Evolutionary conservation across 23 tunicate genomes (phyloP), one percentile per base, ranked within the genome.

Genomic region (Trididemnum clinides): DNA sequence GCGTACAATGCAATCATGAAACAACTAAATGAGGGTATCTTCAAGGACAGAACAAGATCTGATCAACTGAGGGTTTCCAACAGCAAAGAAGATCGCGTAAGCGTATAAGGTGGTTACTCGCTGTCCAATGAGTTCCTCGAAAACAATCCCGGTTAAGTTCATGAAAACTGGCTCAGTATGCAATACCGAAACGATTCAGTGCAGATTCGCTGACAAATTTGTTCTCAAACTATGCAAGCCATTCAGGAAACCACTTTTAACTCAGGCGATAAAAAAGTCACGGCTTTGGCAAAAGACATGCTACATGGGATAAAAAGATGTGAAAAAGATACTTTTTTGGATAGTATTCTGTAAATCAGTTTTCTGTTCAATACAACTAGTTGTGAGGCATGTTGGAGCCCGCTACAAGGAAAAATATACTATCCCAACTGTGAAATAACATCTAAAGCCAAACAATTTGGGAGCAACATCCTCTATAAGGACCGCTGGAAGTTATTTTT

Each of bases 11-110:
- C 65, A 78, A 78, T 78, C 83, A 78, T 51, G 23, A 78, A 78
- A 78, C 28, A 78, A 36, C 35, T 25, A 78, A 78, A 51, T 78
- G 39, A 78, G 15, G 66, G 66, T 37, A 51, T 78, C 51, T 78
- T 51, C 83, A 51, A 28, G 30, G 83, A 78, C 83, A 78, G 83
- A 50, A 51, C 51, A 78, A 78, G 66, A 32, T 78, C 65, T 78
- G 83, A 36, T 26, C 34, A 66, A 78, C 83, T 39, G 10, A 73
- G 30, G 30, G 83, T 78, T 78, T 18, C 83, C 38, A 78, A 20
- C 83, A 51, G 83, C 83, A 78, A 23, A 78, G 50, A 78, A 54
- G 83, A 78, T 66, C 65, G 65, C 66, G 22, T 78, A 28, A 26
- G n/a, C 51, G 83, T 37, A 20, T 78, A 50, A 19, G 80, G 57